Conservation (phyloP, 1,140 invertebrate species). For the Varroa destructor region DNA sequence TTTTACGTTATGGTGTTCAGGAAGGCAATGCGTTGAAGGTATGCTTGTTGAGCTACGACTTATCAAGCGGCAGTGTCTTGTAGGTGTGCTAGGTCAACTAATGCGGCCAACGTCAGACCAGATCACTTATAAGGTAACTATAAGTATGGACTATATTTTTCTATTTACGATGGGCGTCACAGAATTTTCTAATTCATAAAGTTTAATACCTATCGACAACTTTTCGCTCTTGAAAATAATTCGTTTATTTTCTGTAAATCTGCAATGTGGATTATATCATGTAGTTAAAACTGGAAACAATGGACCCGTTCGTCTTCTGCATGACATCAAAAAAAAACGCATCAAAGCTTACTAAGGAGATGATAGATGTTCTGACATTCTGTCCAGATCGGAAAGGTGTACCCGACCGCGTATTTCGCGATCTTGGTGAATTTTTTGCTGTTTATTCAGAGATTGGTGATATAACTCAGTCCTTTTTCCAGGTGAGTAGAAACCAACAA, state of each 20-base stretch:
- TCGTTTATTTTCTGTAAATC: conserved; percentile 39
- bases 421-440: neutral
- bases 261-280: neutral
- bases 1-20: conserved; percentile 90
- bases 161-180: neutral
- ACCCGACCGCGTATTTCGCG: conserved; percentile 16
- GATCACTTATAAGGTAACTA: conserved; percentile 43
- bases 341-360: conserved; percentile 70
- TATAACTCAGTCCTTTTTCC: conserved; percentile 3
- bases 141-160: neutral
- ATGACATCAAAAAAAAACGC: conserved; percentile 78
- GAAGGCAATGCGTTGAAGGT: conserved; percentile 80
- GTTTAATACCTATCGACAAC: neutral
- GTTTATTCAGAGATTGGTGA: conserved; percentile 19
- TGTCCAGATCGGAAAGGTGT: conserved; percentile 26
- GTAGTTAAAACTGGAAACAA: conserved; percentile 72
- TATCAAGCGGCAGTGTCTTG: conserved; percentile 87
- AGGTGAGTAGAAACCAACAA: neutral
- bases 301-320: conserved; percentile 85
- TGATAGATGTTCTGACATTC: conserved; percentile 58
- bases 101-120: conserved; percentile 72
- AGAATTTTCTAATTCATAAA: neutral
- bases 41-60: conserved; percentile 91
- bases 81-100: conserved; percentile 69
- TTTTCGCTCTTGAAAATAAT: conserved; percentile 26